Percentiles rank a stretch among this genome's conserved stretches.
Evolutionary conservation across 2,888 invertebrate species (phyloP).

Genomic region (Oscheius onirici): DNA sequence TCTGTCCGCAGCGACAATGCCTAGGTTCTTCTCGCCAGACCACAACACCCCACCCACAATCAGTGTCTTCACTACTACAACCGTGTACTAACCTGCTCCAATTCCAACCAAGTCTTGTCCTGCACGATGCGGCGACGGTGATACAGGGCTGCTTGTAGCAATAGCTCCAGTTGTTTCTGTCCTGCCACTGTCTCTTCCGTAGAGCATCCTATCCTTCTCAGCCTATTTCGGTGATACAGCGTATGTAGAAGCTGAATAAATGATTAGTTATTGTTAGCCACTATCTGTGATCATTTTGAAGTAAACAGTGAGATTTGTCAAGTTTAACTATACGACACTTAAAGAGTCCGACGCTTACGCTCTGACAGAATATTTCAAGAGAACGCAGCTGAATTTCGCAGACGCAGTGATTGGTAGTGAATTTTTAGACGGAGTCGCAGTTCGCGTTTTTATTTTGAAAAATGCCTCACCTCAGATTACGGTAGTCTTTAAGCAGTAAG

Average conservation of each 20-base stretch:
- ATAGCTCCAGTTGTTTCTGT: constrained; percentile 23
- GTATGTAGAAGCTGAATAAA: constrained; percentile 33
- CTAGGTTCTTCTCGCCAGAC: neutral
- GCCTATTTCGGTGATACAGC: constrained; percentile 26
- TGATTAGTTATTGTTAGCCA: constrained; percentile 1
- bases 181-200: constrained; percentile 18
- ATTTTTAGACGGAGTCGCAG: too few species aligned
- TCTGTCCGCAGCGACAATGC: constrained; percentile 15
- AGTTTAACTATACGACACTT: too few species aligned
- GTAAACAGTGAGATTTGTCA: too few species aligned
- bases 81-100: constrained; percentile 29
- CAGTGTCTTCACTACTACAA: constrained; percentile 9
- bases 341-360: too few species aligned
- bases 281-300: neutral
- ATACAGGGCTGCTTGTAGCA: constrained; percentile 21
- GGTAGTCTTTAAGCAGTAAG: too few species aligned
- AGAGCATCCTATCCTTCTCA: constrained; percentile 18
- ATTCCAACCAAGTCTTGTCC: constrained; percentile 24
- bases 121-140: constrained; percentile 23
- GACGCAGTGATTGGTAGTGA: too few species aligned
- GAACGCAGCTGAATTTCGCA: too few species aligned
- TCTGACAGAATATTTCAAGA: too few species aligned
- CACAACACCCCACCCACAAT: neutral
- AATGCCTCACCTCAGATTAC: too few species aligned
- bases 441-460: too few species aligned